Evolutionary conservation across 1,140 invertebrate species (phyloP).

Genomic region (Glossosoma conforme): DNA sequence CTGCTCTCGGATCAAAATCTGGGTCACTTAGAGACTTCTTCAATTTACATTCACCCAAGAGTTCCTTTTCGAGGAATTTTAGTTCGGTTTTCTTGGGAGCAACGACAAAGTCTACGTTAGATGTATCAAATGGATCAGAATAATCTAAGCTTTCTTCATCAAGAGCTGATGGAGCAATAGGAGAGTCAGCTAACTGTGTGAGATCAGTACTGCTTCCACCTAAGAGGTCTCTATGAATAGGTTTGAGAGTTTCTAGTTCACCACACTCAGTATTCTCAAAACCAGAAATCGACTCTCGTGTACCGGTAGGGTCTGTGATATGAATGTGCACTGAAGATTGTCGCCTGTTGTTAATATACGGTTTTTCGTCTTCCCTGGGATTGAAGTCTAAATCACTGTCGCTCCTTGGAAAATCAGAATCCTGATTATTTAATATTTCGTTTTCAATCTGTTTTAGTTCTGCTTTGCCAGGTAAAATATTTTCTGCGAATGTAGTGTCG

Average conservation of each 20-base stretch:
- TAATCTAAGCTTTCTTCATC: slow-evolving; percentile 55
- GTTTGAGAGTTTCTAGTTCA: slow-evolving; percentile 41
- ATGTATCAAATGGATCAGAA: slow-evolving; percentile 83
- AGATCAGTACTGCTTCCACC: slow-evolving; percentile 72
- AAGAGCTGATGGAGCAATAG: slow-evolving; percentile 55
- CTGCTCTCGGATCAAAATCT: slow-evolving; percentile 72
- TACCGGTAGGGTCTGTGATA: slow-evolving; percentile 49
- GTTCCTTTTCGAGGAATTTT: slow-evolving; percentile 71
- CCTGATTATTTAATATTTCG: slow-evolving; percentile 22
- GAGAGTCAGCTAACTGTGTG: slow-evolving; percentile 61
- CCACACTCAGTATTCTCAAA: slow-evolving; percentile 31
- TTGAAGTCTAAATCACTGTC: slow-evolving; percentile 65
- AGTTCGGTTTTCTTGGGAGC: slow-evolving; percentile 72
- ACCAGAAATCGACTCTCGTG: slow-evolving; percentile 48
- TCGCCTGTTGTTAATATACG: slow-evolving; percentile 43
- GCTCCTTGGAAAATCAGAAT: slow-evolving; percentile 33
- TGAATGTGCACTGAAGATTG: slow-evolving; percentile 56
- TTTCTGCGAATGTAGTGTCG: slow-evolving; percentile 78
- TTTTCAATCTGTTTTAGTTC: slow-evolving; percentile 38
- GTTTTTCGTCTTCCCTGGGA: slow-evolving; percentile 58
- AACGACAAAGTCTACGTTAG: slow-evolving; percentile 62
- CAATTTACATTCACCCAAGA: slow-evolving; percentile 53
- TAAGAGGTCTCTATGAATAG: slow-evolving; percentile 56
- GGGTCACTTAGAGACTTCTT: slow-evolving; percentile 56
- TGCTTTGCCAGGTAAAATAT: slow-evolving; percentile 64